Evolutionary conservation across 2,797 vertebrate genomes (phyloP), one percentile per base, ranked within the genome.

Genomic region (Petrocephalus sullivani): DNA sequence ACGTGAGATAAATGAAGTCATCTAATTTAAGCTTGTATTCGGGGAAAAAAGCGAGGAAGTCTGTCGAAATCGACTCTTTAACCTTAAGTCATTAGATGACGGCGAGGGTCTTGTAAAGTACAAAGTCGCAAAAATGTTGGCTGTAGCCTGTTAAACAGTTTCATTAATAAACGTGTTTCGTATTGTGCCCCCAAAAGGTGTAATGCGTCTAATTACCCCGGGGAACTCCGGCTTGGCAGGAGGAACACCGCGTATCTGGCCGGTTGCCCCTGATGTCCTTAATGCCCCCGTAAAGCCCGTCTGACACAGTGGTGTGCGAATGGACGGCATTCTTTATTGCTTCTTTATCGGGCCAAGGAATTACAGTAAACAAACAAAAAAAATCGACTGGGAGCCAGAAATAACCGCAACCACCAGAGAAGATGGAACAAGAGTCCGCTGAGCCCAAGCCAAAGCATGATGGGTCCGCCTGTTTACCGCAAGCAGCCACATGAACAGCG

Each of bases 331-430:
- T 49, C 28, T 53, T 85, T 84, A 7, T 64, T 49, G 9, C 78
- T 57, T 88, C 46, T 49, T 23, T 14, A 56, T 57, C 46, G 5
- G 57, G 54, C 46, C 9, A 33, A 83, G 75, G 78, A 88, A 78
- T 83, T 82, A 83, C 87, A 82, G 8, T 46, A 88, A 83, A 41
- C 57, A 78, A 84, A 78, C 28, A 28, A 28, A 28, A 28, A 41
- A 28, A 28, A 28, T 28, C 33, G 37, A 51, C 41, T 64, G 46
- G 37, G 12, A 88, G 49, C 60, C 16, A 46, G 33, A 46, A 41
- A 7, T 3, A 41, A 51, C 49, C 49, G n/a, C 53, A 37, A 57
- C 21, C 2, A 7, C 87, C 83, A 9, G 16, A 57, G 41, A 61
- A 54, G 16, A 7, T 64, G n/a, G 33, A 84, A 9, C 4, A 21